A percentile compares a stretch with the other conserved stretches of the same genome.
phyloP scores from a whole-genome alignment of 1,140 invertebrate genomes.

The Plectrocnemia conspersa region DNA sequence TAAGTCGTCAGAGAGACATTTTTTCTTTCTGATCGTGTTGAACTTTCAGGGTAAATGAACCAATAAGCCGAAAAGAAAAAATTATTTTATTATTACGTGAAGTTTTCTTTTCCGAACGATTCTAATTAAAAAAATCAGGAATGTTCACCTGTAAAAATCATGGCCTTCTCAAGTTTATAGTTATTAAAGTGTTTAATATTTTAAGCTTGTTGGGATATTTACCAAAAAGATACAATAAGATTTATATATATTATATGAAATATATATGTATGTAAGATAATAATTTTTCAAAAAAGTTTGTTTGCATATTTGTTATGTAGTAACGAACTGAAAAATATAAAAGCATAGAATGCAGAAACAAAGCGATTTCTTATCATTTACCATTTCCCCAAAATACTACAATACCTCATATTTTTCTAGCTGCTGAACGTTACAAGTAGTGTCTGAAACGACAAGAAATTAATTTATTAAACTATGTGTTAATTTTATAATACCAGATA shows the following conservation, averaged over 20 bases:
- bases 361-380: background rate
- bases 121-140: slow-evolving; percentile 24
- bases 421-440: too few relatives aligned
- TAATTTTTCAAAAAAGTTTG: slow-evolving; percentile 24
- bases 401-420: background rate
- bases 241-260: slow-evolving; percentile 28
- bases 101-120: slow-evolving; percentile 23
- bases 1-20: slow-evolving; percentile 15
- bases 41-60: slow-evolving; percentile 34
- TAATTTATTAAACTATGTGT: background rate
- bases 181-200: slow-evolving; percentile 26
- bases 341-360: slow-evolving; percentile 30
- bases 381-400: background rate
- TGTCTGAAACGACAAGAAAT: too few relatives aligned
- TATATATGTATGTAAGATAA: too few relatives aligned
- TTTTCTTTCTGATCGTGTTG: slow-evolving; percentile 17
- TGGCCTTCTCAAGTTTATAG: slow-evolving; percentile 31
- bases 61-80: slow-evolving; percentile 26
- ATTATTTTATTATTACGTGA: slow-evolving; percentile 12
- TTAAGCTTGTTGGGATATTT: slow-evolving; percentile 36
- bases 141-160: slow-evolving; percentile 26
- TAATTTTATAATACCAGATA: background rate
- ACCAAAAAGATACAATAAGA: slow-evolving; percentile 29
- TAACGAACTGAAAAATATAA: slow-evolving; percentile 30
- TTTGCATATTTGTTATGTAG: slow-evolving; percentile 29